Base-by-base conservation (phyloP, 2,797 vertebrate genomes). In the Vipera latastei region DNA sequence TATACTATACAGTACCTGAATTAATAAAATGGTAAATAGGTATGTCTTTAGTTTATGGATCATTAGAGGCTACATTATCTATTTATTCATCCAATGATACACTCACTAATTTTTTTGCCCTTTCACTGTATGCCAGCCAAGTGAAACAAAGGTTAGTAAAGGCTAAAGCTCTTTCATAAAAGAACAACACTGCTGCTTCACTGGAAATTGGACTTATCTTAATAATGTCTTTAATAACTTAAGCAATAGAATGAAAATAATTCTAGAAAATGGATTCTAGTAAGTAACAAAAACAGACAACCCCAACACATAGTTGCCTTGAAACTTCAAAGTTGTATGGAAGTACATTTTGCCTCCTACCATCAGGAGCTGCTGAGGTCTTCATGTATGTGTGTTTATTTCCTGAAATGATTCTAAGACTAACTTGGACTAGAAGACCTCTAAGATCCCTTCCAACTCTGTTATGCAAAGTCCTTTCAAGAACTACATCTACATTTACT, bases 81-180 rank as follows among this genome's bases (percentile, higher is more conserved):
- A 57, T 59, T 87, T 90, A 90, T 59, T 90, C 61, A 73, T 86
- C 83, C 61, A 88, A 32, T 48, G 60, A 44, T 69, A 56, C 6
- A n/a, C 89, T 28, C 78, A 57, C 83, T 92, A 55, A 20, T 92
- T 56, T 92, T 90, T 87, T 87, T 87, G 53, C 85, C 61, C 38
- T 73, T 32, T 69, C 51, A 86, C 0, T 86, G 61, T 28, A 28
- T 92, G 85, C 53, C 18, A 90, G 22, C 88, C 59, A 86, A 92
- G 60, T 90, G 92, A 90, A 13, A 95, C 38, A 90, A 92, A 91
- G 94, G 95, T 94, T 92, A 96, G 96, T 95, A 93, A 97, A 97
- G 94, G 69, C 26, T 38, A 87, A 61, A 86, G 32, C 89, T 94
- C 20, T 53, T n/a, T 57, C 91, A 93, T 55, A 95, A 89, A 93